phyloP scores from a whole-genome alignment of 2,888 invertebrate species.

The Lypha dubia region DNA sequence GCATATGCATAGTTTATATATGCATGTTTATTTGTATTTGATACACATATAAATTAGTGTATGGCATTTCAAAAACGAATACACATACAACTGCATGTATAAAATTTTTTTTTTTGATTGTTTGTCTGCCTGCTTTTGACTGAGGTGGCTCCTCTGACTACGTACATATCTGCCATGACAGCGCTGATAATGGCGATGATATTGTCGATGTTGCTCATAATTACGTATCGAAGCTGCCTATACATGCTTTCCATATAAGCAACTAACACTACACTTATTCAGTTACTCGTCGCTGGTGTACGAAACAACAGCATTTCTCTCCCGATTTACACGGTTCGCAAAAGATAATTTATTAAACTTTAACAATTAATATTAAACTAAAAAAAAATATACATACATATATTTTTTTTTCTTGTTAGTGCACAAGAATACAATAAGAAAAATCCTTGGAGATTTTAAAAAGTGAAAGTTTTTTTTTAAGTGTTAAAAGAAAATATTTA shows the following conservation, averaged over 20 bases:
- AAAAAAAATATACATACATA: not conserved
- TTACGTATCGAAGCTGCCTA: constrained; percentile 44
- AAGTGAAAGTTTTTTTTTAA: constrained; percentile 64
- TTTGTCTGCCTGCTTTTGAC: constrained; percentile 7
- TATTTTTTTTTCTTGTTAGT: constrained; percentile 38
- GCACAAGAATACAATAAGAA: constrained; percentile 43
- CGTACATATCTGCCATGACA: constrained; percentile 37
- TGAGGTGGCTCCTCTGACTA: constrained; percentile 41
- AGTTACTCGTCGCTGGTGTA: constrained; percentile 78
- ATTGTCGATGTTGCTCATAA: constrained; percentile 45
- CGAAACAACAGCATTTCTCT: constrained; percentile 75
- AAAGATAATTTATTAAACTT: constrained; percentile 16
- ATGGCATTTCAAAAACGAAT: not conserved
- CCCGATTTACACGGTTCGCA: constrained; percentile 48
- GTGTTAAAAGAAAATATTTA: constrained; percentile 66
- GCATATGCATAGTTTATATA: not conserved
- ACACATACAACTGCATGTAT: not conserved
- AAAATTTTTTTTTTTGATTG: constrained; percentile 9
- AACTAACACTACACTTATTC: constrained; percentile 64
- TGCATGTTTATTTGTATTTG: constrained; percentile 2
- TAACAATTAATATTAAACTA: not conserved
- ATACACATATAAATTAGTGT: not conserved
- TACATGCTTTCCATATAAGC: constrained; percentile 68
- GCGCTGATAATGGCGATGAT: constrained; percentile 51
- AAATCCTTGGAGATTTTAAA: constrained; percentile 69